Conservation (phyloP, 1,140 invertebrate genomes). For the Cyclina sinensis region DNA sequence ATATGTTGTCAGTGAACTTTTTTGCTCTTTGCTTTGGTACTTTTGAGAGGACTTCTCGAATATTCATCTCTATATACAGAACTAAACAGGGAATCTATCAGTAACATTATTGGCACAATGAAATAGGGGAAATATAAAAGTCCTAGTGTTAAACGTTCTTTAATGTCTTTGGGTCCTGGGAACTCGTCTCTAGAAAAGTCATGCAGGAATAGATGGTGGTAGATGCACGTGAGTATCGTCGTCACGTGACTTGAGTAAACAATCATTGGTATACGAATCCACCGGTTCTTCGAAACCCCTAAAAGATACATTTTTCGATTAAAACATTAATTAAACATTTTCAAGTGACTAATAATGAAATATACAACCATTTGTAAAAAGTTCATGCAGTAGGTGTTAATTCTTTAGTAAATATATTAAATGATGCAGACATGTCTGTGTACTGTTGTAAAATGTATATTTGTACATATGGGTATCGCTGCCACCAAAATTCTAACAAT, state of each 20-base stretch:
- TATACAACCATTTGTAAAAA: too few species aligned
- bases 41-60: background rate
- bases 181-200: conserved; percentile 73
- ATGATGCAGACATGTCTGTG: too few species aligned
- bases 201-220: conserved; percentile 72
- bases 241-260: conserved; percentile 79
- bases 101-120: conserved; percentile 76
- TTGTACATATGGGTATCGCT: too few species aligned
- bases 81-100: conserved; percentile 75
- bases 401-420: too few species aligned
- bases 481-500: too few species aligned
- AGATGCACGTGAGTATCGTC: conserved; percentile 79
- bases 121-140: conserved; percentile 80
- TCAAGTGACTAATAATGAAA: too few species aligned
- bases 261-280: conserved; percentile 79
- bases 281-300: conserved; percentile 74
- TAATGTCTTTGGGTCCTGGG: conserved; percentile 70
- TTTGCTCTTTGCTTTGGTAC: background rate
- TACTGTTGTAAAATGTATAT: too few species aligned
- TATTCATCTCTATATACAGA: conserved; percentile 54
- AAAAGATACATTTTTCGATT: too few species aligned
- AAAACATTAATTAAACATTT: too few species aligned
- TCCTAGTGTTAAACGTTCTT: conserved; percentile 72
- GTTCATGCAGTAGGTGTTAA: too few species aligned
- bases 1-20: background rate